Percentiles rank a stretch among this genome's conserved stretches.
phyloP scores from a whole-genome alignment of 1,140 invertebrate genomes.

The Bombus consobrinus region DNA sequence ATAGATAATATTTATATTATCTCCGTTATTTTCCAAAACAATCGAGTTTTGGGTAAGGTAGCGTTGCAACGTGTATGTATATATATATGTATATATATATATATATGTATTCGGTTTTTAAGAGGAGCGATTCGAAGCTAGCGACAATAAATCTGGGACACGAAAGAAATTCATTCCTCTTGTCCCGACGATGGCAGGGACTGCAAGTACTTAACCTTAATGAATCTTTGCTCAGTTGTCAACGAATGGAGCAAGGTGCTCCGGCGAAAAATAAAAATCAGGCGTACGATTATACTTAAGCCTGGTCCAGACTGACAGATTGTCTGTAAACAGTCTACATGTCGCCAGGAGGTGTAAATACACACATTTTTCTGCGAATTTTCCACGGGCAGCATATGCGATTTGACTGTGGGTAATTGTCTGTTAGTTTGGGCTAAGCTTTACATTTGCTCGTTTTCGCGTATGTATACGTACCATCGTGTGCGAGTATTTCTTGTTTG shows the following conservation, averaged over 20 bases:
- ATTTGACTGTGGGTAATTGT: no score
- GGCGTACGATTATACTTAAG: neutral
- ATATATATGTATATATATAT: no score
- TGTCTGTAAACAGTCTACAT: no score
- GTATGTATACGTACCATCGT: neutral
- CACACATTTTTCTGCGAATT: no score
- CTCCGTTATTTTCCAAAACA: constrained; percentile 61
- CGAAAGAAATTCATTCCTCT: constrained; percentile 31
- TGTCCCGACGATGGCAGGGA: constrained; percentile 19
- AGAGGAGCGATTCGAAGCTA: neutral
- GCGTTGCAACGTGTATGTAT: neutral
- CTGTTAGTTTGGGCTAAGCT: no score
- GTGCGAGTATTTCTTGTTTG: neutral
- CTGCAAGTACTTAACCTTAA: constrained; percentile 68
- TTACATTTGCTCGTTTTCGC: neutral
- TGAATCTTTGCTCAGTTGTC: constrained; percentile 68
- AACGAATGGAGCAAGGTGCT: constrained; percentile 40
- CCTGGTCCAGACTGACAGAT: no score
- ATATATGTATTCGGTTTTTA: neutral
- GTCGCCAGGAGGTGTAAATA: no score
- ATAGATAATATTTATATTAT: neutral
- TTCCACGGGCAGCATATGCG: no score
- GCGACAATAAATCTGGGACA: constrained; percentile 57
- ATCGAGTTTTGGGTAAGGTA: neutral
- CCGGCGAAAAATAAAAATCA: constrained; percentile 43